Percentiles rank a stretch among this genome's conserved stretches.
Evolutionary conservation across 2,113 vertebrate genomes (phyloP).

Genomic region (Struthidea cinerea): DNA sequence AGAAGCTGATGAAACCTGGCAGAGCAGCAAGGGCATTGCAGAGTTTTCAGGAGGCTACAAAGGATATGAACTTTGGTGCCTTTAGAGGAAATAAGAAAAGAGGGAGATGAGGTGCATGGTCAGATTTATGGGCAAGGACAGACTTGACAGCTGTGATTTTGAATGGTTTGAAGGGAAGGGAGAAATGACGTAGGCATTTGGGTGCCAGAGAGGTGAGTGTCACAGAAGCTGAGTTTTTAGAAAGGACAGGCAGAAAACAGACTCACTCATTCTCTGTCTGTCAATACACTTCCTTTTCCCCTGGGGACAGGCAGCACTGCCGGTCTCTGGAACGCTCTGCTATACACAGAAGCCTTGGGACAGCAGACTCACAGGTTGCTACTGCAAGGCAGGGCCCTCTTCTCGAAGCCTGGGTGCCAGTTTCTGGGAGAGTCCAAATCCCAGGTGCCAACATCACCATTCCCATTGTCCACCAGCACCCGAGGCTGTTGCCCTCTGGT

Average conservation of each 20-base stretch:
- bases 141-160: not conserved
- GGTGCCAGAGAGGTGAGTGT: not conserved
- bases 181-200: not conserved
- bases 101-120: not conserved
- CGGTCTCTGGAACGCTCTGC: not conserved
- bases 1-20: not conserved
- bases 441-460: not conserved
- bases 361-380: not conserved
- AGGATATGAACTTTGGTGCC: not conserved
- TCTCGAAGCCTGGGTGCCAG: rapidly evolving
- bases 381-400: not conserved
- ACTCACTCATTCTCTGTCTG: not conserved
- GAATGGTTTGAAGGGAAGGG: not conserved
- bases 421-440: not conserved
- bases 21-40: not conserved
- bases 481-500: rapidly evolving
- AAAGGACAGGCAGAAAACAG: not conserved
- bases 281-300: not conserved
- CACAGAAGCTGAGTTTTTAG: not conserved
- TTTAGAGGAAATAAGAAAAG: not conserved
- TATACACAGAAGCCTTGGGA: rapidly evolving
- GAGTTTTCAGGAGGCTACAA: not conserved
- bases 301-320: not conserved
- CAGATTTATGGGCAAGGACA: not conserved
- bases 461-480: not conserved